phyloP scores from a whole-genome alignment of 2,888 invertebrate species.

The Nebria salina region DNA sequence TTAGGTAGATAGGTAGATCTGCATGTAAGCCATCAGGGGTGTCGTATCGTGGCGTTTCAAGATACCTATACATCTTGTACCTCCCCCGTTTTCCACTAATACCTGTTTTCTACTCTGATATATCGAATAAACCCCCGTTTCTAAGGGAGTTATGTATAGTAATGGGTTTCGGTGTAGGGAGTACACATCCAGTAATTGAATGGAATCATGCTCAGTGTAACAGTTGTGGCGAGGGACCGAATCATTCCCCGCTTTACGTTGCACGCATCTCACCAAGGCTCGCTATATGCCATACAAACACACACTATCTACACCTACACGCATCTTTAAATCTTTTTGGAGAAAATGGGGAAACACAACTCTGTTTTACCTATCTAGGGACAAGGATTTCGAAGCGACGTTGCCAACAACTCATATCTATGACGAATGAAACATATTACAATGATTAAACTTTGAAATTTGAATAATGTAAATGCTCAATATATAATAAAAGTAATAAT shows the following conservation, averaged over 20 bases:
- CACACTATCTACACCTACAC: constrained; percentile 21
- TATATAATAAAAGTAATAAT: background rate
- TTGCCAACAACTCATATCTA: background rate
- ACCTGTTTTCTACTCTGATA: constrained; percentile 47
- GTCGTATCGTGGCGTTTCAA: constrained; percentile 26
- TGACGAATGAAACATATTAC: background rate
- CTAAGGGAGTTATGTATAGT: constrained; percentile 47
- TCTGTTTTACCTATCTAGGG: background rate
- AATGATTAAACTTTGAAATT: background rate
- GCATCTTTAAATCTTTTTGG: constrained; percentile 23
- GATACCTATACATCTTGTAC: constrained; percentile 46
- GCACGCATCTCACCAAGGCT: background rate
- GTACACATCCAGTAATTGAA: constrained; percentile 44
- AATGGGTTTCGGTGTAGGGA: constrained; percentile 40
- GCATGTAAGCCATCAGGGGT: constrained; percentile 32
- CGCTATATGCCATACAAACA: background rate
- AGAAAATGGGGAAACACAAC: constrained; percentile 6
- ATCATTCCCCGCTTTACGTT: background rate
- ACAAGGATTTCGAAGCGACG: background rate
- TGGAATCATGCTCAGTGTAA: constrained; percentile 45
- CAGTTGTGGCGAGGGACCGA: constrained; percentile 9
- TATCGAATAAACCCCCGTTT: constrained; percentile 46
- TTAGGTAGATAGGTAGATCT: constrained; percentile 9
- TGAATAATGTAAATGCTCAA: background rate
- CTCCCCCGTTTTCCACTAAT: constrained; percentile 35